Evolutionary conservation across 1,140 invertebrate genomes (phyloP).

Genomic region (Drosophila hydei): DNA sequence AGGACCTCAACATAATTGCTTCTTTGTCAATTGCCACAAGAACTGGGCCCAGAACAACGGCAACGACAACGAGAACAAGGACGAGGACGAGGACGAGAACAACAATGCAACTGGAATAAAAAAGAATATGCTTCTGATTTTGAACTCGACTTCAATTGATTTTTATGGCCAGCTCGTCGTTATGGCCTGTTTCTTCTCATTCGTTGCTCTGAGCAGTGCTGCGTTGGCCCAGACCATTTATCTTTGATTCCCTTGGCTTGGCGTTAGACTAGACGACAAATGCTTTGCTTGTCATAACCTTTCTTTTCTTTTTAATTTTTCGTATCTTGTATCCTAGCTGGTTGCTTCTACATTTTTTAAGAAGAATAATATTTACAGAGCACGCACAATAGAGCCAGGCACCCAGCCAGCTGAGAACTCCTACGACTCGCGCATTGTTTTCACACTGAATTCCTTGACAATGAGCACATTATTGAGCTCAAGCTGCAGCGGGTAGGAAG

Average conservation of each 20-base stretch:
- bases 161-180: slow-evolving; percentile 58
- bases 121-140: slow-evolving; percentile 79
- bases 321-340: slow-evolving; percentile 42
- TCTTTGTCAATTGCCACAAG: slow-evolving; percentile 77
- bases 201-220: slow-evolving; percentile 12
- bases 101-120: slow-evolving; percentile 38
- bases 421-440: slow-evolving; percentile 45
- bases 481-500: slow-evolving; percentile 7
- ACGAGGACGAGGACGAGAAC: background rate
- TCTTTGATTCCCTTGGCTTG: slow-evolving; percentile 52
- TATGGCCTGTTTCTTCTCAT: slow-evolving; percentile 16
- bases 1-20: slow-evolving; percentile 69
- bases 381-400: slow-evolving; percentile 69
- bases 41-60: slow-evolving; percentile 4
- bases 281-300: slow-evolving; percentile 79
- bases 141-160: slow-evolving; percentile 81
- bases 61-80: slow-evolving; percentile 21
- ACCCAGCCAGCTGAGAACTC: slow-evolving; percentile 34
- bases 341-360: slow-evolving; percentile 51
- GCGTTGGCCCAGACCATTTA: slow-evolving; percentile 41
- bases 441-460: slow-evolving; percentile 55
- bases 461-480: slow-evolving; percentile 41
- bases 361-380: slow-evolving; percentile 79
- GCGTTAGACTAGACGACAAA: slow-evolving; percentile 65
- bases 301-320: slow-evolving; percentile 47